Conservation (phyloP, 2,797 vertebrate species). For the Prunella strophiata region DNA sequence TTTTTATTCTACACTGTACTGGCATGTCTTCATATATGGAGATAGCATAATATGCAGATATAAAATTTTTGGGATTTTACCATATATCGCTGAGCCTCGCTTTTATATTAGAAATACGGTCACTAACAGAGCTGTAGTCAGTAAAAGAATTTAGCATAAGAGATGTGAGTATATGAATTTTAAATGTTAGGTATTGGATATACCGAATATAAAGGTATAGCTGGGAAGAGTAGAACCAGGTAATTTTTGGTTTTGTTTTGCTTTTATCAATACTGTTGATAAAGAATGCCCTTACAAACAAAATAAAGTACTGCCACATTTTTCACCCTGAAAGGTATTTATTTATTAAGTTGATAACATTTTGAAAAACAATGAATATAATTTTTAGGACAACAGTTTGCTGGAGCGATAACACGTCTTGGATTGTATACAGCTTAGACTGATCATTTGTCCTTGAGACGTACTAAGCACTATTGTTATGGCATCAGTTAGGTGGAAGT, state of each 20-base stretch:
- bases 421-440: slow-evolving; percentile 82
- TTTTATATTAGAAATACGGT: slow-evolving; percentile 4
- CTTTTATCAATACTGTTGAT: slow-evolving; percentile 82
- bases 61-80: neutral
- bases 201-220: slow-evolving; percentile 51
- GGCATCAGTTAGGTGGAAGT: slow-evolving; percentile 78
- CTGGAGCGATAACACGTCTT: slow-evolving; percentile 86
- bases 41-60: neutral
- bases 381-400: slow-evolving; percentile 89
- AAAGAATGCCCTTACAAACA: slow-evolving; percentile 78
- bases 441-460: slow-evolving; percentile 86
- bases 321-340: slow-evolving; percentile 85
- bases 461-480: slow-evolving; percentile 74
- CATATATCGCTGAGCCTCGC: neutral
- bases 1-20: neutral
- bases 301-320: slow-evolving; percentile 78
- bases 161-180: slow-evolving; percentile 32
- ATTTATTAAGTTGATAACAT: slow-evolving; percentile 93
- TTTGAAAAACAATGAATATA: slow-evolving; percentile 93
- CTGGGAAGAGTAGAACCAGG: slow-evolving; percentile 51
- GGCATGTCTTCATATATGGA: neutral
- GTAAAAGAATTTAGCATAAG: slow-evolving; percentile 39
- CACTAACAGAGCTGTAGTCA: slow-evolving; percentile 24
- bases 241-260: slow-evolving; percentile 71
- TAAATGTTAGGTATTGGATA: slow-evolving; percentile 29